Evolutionary conservation across 1,140 invertebrate species (phyloP).

Genomic region (Pseudomyrmex cubaensis): DNA sequence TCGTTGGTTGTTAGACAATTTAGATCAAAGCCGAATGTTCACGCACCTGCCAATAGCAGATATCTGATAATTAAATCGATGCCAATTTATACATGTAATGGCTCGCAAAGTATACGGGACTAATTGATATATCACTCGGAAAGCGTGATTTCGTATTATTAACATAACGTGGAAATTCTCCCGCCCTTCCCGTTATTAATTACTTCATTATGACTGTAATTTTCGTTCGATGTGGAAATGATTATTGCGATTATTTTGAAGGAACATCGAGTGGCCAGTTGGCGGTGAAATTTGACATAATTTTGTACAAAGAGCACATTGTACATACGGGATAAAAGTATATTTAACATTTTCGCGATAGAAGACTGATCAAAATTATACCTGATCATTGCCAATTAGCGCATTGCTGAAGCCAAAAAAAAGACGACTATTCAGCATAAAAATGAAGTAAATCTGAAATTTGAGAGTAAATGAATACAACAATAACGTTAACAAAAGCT

Average conservation of each 20-base stretch:
- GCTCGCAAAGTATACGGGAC: not conserved
- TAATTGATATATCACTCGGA: constrained; percentile 37
- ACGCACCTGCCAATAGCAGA: constrained; percentile 36
- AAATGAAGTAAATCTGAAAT: too few relatives aligned
- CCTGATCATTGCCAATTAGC: too few relatives aligned
- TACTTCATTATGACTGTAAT: constrained; percentile 29
- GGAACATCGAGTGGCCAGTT: not conserved
- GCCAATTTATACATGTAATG: constrained; percentile 52
- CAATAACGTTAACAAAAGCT: too few relatives aligned
- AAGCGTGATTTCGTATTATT: constrained; percentile 20
- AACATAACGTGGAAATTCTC: constrained; percentile 14
- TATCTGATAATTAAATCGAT: constrained; percentile 52
- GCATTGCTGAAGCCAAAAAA: too few relatives aligned
- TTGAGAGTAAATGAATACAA: too few relatives aligned
- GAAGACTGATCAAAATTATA: too few relatives aligned
- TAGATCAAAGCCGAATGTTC: constrained; percentile 45
- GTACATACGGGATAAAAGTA: not conserved
- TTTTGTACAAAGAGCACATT: not conserved
- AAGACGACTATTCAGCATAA: too few relatives aligned
- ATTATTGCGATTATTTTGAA: constrained; percentile 1
- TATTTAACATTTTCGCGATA: not conserved
- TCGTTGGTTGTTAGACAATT: constrained; percentile 40
- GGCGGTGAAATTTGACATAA: not conserved
- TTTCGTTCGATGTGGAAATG: not conserved
- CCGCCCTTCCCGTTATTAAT: constrained; percentile 6